Evolutionary conservation across 2,797 vertebrate species (phyloP).

Genomic region (Arnoldichthys spilopterus): DNA sequence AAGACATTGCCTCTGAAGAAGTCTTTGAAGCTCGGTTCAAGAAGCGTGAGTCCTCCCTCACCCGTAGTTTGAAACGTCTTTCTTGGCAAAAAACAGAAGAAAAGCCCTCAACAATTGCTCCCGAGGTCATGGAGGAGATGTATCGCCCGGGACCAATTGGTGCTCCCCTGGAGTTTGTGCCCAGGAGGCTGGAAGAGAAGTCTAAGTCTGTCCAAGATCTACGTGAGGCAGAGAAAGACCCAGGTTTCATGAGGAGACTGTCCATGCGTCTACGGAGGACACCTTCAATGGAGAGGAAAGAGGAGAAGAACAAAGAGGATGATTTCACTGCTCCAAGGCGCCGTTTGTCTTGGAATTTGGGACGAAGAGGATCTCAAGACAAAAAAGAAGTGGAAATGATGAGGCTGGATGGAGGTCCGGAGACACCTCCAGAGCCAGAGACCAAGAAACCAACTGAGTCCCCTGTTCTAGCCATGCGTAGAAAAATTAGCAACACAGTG

Average conservation of each 20-base stretch:
- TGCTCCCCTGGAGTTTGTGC: slow-evolving; percentile 86
- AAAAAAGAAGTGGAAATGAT: slow-evolving; percentile 82
- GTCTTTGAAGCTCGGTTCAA: slow-evolving; percentile 96
- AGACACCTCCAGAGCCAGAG: slow-evolving; percentile 64
- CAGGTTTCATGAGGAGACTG: slow-evolving; percentile 89
- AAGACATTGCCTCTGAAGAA: slow-evolving; percentile 91
- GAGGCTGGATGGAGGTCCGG: slow-evolving; percentile 68
- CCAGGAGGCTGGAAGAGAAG: slow-evolving; percentile 81
- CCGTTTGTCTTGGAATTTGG: slow-evolving; percentile 86
- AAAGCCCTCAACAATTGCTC: slow-evolving; percentile 67
- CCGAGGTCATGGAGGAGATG: slow-evolving; percentile 83
- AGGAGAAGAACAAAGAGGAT: slow-evolving; percentile 78
- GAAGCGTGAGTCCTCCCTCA: slow-evolving; percentile 89
- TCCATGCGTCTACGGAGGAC: slow-evolving; percentile 87
- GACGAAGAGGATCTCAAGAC: slow-evolving; percentile 82
- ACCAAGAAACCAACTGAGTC: slow-evolving; percentile 83
- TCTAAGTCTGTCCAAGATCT: slow-evolving; percentile 95
- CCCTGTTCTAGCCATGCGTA: slow-evolving; percentile 86
- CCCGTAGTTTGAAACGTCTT: slow-evolving; percentile 87
- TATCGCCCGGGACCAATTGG: slow-evolving; percentile 90
- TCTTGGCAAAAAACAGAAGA: slow-evolving; percentile 89
- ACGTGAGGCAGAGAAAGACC: slow-evolving; percentile 87
- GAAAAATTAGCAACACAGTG: slow-evolving; percentile 91
- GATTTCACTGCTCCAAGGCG: slow-evolving; percentile 73
- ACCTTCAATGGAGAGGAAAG: slow-evolving; percentile 84